Percentiles rank a stretch among this genome's conserved stretches.
phyloP scores from a whole-genome alignment of 2,888 invertebrate species.

The Scaptomyza parva region DNA sequence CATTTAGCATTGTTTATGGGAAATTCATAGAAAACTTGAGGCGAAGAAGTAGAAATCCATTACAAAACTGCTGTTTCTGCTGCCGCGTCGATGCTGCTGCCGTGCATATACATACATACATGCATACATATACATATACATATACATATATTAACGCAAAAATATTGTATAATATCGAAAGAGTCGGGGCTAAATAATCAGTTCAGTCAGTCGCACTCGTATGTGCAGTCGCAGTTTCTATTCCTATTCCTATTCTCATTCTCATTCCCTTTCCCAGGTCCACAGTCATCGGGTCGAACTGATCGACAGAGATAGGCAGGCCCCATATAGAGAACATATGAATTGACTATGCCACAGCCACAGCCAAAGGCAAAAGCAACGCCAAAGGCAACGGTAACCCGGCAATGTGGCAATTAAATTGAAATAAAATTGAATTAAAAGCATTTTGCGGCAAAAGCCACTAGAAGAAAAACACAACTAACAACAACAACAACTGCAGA shows the following conservation, averaged over 20 bases:
- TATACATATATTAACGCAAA: constrained; percentile 58
- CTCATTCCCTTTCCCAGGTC: constrained; percentile 24
- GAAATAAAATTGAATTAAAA: constrained; percentile 80
- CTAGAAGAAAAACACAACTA: constrained; percentile 54
- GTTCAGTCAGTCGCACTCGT: constrained; percentile 28
- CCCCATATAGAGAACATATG: constrained; percentile 51
- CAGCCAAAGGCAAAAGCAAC: constrained; percentile 6
- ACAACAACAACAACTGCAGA: too few species aligned
- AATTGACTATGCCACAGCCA: constrained; percentile 26
- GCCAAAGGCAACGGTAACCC: constrained; percentile 17
- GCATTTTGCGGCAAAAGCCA: constrained; percentile 76
- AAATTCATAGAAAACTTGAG: constrained; percentile 71
- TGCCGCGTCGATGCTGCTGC: constrained; percentile 12
- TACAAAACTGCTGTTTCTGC: constrained; percentile 47
- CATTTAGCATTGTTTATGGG: constrained; percentile 69
- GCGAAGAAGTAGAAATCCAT: constrained; percentile 60
- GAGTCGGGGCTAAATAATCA: constrained; percentile 40
- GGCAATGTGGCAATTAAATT: constrained; percentile 78
- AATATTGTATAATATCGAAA: constrained; percentile 74
- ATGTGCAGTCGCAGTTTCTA: constrained; percentile 26
- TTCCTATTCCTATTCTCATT: background rate
- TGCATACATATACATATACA: background rate
- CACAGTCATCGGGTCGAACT: constrained; percentile 56
- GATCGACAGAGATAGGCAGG: constrained; percentile 72
- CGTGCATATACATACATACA: too few species aligned